Conservation (phyloP, 64 coral and sea anemone species). For the Anthopleura sola region DNA sequence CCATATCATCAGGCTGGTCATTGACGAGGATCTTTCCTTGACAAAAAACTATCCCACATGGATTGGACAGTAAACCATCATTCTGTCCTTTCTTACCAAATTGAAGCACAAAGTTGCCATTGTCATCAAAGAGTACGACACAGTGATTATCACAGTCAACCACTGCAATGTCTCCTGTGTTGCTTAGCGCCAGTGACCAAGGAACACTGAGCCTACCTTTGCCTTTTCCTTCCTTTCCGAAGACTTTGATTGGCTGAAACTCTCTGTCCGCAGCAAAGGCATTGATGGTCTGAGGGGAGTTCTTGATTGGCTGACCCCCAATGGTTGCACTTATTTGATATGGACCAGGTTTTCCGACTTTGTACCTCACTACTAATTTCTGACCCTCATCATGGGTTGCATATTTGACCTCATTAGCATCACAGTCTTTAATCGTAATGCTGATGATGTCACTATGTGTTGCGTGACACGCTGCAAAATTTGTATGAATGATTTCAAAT, state of each 20-base stretch:
- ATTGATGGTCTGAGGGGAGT: neutral
- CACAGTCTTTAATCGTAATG: neutral
- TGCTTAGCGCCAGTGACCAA: neutral
- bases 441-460: neutral
- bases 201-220: neutral
- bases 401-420: neutral
- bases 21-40: neutral
- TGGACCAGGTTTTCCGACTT: neutral
- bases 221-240: neutral
- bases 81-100: slow-evolving; percentile 8
- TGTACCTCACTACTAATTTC: neutral
- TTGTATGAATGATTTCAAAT: neutral
- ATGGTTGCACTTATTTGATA: neutral
- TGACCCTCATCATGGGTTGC: neutral
- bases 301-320: neutral
- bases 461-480: neutral
- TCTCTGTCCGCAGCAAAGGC: neutral
- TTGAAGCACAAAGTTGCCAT: neutral
- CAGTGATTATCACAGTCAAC: neutral
- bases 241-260: neutral
- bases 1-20: neutral
- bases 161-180: slow-evolving; percentile 24
- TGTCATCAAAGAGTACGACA: neutral
- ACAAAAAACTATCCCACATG: neutral
- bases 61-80: neutral